Evolutionary conservation across 1,140 invertebrate species (phyloP).

Genomic region (Macrobrachium rosenbergii): DNA sequence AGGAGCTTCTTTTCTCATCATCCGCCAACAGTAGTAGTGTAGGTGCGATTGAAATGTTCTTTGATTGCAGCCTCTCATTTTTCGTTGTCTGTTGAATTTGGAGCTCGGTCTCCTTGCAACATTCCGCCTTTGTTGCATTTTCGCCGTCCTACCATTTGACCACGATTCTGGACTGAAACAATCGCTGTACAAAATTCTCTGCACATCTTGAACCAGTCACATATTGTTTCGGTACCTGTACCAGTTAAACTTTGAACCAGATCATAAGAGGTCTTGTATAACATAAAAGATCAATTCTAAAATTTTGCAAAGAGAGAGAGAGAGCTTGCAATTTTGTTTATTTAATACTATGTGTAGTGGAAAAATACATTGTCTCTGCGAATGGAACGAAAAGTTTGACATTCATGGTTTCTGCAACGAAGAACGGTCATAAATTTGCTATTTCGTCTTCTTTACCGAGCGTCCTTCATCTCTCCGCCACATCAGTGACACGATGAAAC

Average conservation of each 20-base stretch:
- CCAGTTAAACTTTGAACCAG: neutral
- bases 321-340: neutral
- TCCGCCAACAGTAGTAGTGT: neutral
- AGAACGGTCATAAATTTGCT: too few species aligned
- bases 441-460: too few species aligned
- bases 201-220: too few species aligned
- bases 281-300: constrained; percentile 1
- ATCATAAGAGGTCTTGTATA: neutral
- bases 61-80: neutral
- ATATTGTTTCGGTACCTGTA: too few species aligned
- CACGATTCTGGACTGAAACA: neutral
- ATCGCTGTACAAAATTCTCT: neutral
- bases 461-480: constrained; percentile 1
- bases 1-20: neutral
- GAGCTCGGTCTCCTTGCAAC: constrained; percentile 4
- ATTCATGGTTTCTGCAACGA: neutral
- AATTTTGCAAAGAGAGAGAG: neutral
- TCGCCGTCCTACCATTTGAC: neutral
- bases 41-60: neutral
- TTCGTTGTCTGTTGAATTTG: constrained; percentile 13
- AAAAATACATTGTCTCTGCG: neutral
- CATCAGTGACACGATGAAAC: neutral
- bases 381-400: neutral
- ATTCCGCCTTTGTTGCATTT: neutral
- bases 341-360: neutral